Evolutionary conservation across 2,888 invertebrate genomes (phyloP).

Genomic region (Branchellion lobata): DNA sequence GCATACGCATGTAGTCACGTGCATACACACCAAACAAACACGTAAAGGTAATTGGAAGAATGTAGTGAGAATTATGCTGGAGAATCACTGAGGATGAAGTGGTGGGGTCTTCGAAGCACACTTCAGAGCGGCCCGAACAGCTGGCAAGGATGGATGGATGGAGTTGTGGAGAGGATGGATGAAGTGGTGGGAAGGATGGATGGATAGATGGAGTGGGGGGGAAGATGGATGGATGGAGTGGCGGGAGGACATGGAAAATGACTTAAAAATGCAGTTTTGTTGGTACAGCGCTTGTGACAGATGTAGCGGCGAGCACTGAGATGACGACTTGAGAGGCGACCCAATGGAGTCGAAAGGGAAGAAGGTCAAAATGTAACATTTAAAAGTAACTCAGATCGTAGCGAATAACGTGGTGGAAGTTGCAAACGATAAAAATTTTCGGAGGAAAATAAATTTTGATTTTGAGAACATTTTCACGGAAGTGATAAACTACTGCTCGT

Average conservation of each 20-base stretch:
- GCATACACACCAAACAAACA: slow-evolving; percentile 6
- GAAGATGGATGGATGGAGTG: slow-evolving; percentile 16
- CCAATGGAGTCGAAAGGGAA: neutral
- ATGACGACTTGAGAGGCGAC: neutral
- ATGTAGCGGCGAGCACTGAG: no score
- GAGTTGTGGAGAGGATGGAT: neutral
- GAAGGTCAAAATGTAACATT: no score
- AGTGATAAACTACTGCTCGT: no score
- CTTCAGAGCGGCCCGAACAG: neutral
- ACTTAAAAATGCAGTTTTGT: neutral
- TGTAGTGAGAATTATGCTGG: no score
- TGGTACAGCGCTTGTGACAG: no score
- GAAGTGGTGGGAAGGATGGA: neutral
- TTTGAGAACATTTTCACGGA: neutral
- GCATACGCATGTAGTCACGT: neutral
- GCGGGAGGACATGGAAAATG: neutral
- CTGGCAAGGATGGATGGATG: slow-evolving; percentile 14
- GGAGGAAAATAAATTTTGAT: neutral
- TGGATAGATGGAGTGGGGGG: slow-evolving; percentile 6
- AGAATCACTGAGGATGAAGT: no score
- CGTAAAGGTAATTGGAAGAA: no score
- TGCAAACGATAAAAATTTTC: no score
- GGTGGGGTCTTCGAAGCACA: no score
- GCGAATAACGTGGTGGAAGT: no score
- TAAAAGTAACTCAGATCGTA: no score